A percentile compares a stretch with the other conserved stretches of the same genome.
phyloP scores from a whole-genome alignment of 2,113 vertebrate genomes.

The Gallinago undulata region DNA sequence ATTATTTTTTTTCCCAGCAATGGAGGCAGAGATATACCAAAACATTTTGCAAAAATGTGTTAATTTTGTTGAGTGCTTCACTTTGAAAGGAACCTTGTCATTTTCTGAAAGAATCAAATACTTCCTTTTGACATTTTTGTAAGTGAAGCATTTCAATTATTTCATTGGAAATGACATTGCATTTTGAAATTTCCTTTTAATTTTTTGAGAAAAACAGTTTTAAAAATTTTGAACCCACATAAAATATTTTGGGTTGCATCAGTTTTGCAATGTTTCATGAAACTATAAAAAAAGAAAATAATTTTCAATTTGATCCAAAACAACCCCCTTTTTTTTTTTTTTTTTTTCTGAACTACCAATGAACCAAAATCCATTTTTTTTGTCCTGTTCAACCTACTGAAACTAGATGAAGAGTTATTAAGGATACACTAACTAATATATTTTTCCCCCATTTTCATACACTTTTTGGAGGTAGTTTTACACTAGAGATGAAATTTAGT shows the following conservation, averaged over 20 bases:
- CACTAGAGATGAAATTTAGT: background rate
- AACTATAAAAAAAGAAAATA: background rate
- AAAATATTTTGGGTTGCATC: slow-evolving; percentile 30
- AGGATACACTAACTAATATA: background rate
- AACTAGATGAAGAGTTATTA: background rate
- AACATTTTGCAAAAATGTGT: background rate
- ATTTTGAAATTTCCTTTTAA: slow-evolving; percentile 44
- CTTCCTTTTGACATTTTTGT: slow-evolving; percentile 17
- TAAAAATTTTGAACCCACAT: slow-evolving; percentile 33
- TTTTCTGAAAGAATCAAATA: background rate
- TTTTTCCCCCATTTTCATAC: background rate
- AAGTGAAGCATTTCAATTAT: slow-evolving; percentile 23
- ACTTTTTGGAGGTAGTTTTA: background rate
- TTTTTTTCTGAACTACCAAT: background rate
- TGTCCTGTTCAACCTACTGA: background rate
- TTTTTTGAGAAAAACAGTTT: slow-evolving; percentile 19
- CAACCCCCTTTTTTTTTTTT: background rate
- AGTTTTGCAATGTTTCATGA: slow-evolving; percentile 7
- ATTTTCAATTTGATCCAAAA: background rate
- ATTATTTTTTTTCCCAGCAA: background rate
- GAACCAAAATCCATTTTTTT: background rate
- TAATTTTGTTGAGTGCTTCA: background rate
- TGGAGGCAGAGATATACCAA: background rate
- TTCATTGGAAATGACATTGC: slow-evolving; percentile 19
- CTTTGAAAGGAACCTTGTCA: background rate